Base-by-base conservation (phyloP, 2,797 vertebrate genomes). In the Protosalanx chinensis region DNA sequence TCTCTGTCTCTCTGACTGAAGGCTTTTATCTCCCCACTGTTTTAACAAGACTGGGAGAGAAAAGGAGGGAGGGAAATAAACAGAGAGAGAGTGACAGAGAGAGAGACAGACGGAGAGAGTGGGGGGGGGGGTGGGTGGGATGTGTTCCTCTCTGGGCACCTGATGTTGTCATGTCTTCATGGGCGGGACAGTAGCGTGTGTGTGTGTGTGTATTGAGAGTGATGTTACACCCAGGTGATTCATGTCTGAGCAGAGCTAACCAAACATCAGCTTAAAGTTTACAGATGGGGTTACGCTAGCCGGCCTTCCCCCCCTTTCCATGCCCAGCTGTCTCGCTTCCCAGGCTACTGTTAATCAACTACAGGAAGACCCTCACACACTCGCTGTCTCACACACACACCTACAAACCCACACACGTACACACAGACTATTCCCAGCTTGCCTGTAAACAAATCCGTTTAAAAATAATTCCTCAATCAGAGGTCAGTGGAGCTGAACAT, bases 371-470 rank as follows among this genome's bases (percentile, higher is more conserved):
- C 58, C 27, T 59, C 66, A 69, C 67, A 72, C 23, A 27, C 23
- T 27, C 23, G 23, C 23, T 27, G 23, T 27, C 27, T 59, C 66
- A 69, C 67, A 72, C 53, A 3, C 18, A 51, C 18, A 20, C 27
- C 3, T 49, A 72, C 70, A 72, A 23, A 67, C 27, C 2, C 41
- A 53, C 27, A n/a, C 64, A 51, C 41, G 59, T 61, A 72, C 71
- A 78, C 75, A 79, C 69, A 80, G 76, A 64, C 76, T 67, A 71
- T 76, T 65, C 30, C 37, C 6, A 41, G 37, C 37, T 41, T 41
- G 37, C 37, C 37, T 41, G 37, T 41, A 41, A 8, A 41, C 37
- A 41, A 41, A 41, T 41, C 37, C 8, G 37, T 41, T 41, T 12
- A 10, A 41, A 37, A 41, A 41, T 41, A 41, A 41, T 10, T 10